Conservation (phyloP, 2,797 vertebrate species). For the Microchirus variegatus region DNA sequence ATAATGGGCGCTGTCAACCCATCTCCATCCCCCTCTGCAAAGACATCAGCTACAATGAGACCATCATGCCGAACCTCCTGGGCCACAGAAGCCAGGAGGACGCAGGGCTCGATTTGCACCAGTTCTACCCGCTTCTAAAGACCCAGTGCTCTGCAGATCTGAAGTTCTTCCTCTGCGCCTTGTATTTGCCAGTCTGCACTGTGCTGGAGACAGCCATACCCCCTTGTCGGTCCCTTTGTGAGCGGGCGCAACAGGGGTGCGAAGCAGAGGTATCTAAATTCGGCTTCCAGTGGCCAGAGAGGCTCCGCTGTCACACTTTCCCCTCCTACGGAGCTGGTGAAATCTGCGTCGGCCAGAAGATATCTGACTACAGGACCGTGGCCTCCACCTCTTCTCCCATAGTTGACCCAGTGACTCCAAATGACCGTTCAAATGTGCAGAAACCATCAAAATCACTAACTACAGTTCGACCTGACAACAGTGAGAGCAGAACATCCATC, state of each 20-base stretch:
- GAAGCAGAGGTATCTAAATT: conserved; percentile 96
- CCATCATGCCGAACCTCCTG: conserved; percentile 94
- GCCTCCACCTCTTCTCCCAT: conserved; percentile 84
- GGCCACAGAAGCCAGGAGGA: conserved; percentile 96
- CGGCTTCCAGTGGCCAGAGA: conserved; percentile 94
- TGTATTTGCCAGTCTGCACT: conserved; percentile 98
- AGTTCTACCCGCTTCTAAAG: conserved; percentile 95
- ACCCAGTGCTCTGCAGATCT: conserved; percentile 92
- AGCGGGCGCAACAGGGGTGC: conserved; percentile 90
- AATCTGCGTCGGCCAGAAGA: conserved; percentile 97
- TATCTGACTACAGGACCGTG: conserved; percentile 84
- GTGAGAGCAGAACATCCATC: conserved; percentile 89
- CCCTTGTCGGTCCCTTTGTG: conserved; percentile 90
- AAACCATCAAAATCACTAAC: background rate
- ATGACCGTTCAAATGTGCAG: too few relatives aligned
- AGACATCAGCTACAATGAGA: conserved; percentile 96
- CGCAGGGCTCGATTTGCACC: conserved; percentile 93
- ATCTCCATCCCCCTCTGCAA: conserved; percentile 95
- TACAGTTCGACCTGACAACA: conserved; percentile 81
- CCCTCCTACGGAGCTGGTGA: conserved; percentile 90
- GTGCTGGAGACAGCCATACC: conserved; percentile 96
- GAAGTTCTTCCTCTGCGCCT: conserved; percentile 97
- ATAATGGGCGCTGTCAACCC: conserved; percentile 96
- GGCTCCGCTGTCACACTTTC: conserved; percentile 91
- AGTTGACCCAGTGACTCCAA: conserved; percentile 78